Percentiles rank a stretch among this genome's conserved stretches.
Evolutionary conservation across 2,797 vertebrate genomes (phyloP).

Genomic region (Anguilla anguilla): DNA sequence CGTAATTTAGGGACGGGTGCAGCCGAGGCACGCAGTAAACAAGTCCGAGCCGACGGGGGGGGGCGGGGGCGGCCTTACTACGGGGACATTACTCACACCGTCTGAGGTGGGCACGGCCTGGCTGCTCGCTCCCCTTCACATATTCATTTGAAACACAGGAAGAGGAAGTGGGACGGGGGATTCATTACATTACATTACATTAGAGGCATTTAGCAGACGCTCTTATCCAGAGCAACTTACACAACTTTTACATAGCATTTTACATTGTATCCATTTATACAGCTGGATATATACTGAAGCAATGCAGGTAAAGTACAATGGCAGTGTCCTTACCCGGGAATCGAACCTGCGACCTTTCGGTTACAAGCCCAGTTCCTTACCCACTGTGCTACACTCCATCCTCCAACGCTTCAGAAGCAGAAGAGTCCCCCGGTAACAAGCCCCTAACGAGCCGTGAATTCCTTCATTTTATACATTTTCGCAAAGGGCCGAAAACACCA

Average conservation of each 20-base stretch:
- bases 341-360: no score
- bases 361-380: no score
- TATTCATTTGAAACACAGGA: not conserved
- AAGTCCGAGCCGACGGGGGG: slow-evolving; percentile 59
- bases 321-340: no score
- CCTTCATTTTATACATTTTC: not conserved
- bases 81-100: slow-evolving; percentile 58
- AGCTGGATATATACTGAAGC: no score
- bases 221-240: no score
- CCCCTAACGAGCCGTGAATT: slow-evolving; percentile 9
- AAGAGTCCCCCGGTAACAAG: not conserved
- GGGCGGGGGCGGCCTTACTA: slow-evolving; percentile 52
- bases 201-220: no score
- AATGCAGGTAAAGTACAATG: no score
- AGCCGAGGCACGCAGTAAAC: slow-evolving; percentile 57
- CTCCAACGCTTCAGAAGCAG: not conserved
- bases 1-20: slow-evolving; percentile 59
- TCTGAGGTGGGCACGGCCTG: slow-evolving; percentile 49
- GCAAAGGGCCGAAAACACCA: not conserved
- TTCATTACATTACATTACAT: no score
- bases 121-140: not conserved
- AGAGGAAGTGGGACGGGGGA: not conserved
- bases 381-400: no score
- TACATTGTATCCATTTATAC: no score
- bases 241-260: no score